A percentile compares a stretch with the other conserved stretches of the same genome.
phyloP scores from a whole-genome alignment of 2,113 vertebrate species.

The Aramus guarauna region DNA sequence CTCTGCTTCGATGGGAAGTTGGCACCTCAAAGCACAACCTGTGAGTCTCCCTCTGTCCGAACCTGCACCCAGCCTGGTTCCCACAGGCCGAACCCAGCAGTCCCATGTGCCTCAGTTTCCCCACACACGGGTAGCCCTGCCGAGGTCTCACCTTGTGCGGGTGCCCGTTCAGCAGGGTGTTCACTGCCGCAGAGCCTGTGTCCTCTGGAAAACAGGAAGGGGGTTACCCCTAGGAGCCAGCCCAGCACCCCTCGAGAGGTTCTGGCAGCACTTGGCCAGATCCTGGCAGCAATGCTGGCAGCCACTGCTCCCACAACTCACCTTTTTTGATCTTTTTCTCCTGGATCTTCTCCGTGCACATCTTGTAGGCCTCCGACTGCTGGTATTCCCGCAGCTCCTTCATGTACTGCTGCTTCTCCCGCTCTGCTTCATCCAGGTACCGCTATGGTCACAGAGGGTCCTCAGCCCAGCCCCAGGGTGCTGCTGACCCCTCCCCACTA shows the following conservation, averaged over 20 bases:
- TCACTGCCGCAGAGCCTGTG: background rate
- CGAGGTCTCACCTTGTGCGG: conserved; percentile 64
- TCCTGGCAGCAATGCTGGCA: background rate
- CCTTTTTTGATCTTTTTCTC: conserved; percentile 96
- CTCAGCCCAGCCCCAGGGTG: background rate
- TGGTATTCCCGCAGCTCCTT: conserved; percentile 93
- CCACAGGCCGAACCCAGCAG: fast-evolving
- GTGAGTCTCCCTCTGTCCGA: background rate
- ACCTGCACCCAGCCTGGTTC: background rate
- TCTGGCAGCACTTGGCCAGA: background rate
- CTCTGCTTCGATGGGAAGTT: fast-evolving
- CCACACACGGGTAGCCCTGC: background rate
- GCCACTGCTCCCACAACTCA: background rate
- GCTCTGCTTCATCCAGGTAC: conserved; percentile 92
- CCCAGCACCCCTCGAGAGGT: fast-evolving
- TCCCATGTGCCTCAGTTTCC: background rate
- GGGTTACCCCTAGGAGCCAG: background rate
- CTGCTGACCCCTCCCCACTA: background rate
- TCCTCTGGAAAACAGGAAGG: conserved; percentile 67
- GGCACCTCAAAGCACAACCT: background rate
- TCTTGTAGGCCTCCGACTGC: conserved; percentile 93
- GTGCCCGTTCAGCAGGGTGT: conserved; percentile 71
- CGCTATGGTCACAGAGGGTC: conserved; percentile 70
- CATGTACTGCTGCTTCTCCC: conserved; percentile 95
- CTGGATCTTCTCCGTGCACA: conserved; percentile 91